phyloP scores from a whole-genome alignment of 2,888 invertebrate species.

The Choreutis nemorana region DNA sequence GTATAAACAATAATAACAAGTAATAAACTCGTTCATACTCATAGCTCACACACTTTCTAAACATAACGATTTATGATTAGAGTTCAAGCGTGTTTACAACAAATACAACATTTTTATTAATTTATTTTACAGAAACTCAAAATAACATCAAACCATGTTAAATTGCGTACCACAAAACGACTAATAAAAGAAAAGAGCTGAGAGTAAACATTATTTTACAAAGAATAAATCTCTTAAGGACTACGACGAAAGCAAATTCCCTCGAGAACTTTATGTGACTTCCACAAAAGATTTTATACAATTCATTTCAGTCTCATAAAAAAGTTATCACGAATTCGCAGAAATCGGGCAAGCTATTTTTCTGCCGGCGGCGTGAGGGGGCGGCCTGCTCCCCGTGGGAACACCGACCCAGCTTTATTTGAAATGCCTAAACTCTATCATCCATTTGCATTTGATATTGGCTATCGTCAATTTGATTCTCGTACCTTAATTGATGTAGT shows the following conservation, averaged over 20 bases:
- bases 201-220: conserved; percentile 34
- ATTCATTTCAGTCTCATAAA: conserved; percentile 58
- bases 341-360: conserved; percentile 52
- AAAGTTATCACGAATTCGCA: conserved; percentile 59
- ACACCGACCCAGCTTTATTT: conserved; percentile 33
- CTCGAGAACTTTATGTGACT: conserved; percentile 47
- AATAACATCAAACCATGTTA: conserved; percentile 2
- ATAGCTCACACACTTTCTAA: conserved; percentile 28
- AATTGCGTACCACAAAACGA: conserved; percentile 1
- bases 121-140: too few species aligned
- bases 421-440: conserved; percentile 25
- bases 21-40: too few species aligned
- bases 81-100: conserved; percentile 9
- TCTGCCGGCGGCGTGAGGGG: conserved; percentile 32
- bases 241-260: conserved; percentile 45
- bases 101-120: too few species aligned
- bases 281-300: conserved; percentile 56
- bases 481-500: too few species aligned
- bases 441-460: conserved; percentile 17
- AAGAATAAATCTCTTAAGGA: conserved; percentile 38
- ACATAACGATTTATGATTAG: conserved; percentile 21
- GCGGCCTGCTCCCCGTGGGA: conserved; percentile 37
- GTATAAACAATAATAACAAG: too few species aligned
- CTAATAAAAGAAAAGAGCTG: conserved; percentile 16
- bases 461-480: conserved; percentile 5